A percentile compares a stretch with the other conserved stretches of the same genome.
Conservation (phyloP, 2,113 vertebrate species). For the Brienomyrus longianalis region DNA sequence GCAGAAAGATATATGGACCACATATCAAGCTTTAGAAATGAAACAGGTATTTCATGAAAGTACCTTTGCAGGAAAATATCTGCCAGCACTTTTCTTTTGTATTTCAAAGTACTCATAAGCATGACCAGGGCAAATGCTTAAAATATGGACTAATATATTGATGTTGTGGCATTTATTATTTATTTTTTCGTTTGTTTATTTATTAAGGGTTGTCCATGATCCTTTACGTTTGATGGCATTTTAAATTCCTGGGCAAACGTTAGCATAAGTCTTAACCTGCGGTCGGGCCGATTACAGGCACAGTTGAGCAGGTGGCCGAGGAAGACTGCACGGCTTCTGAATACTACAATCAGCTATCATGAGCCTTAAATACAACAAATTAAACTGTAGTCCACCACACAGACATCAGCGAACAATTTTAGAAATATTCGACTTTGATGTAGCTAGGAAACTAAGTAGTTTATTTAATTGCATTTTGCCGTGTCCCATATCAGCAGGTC, state of each 20-base stretch:
- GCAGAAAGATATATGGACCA: neutral
- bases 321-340: neutral
- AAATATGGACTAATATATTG: neutral
- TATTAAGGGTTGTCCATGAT: neutral
- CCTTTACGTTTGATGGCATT: neutral
- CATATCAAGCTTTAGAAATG: neutral
- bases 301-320: neutral
- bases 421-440: slow-evolving; percentile 24
- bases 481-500: slow-evolving; percentile 1
- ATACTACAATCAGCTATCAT: neutral
- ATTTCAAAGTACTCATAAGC: neutral
- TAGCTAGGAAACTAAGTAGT: slow-evolving; percentile 4
- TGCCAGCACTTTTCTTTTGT: neutral
- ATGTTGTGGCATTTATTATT: neutral
- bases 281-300: neutral
- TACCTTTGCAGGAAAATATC: neutral
- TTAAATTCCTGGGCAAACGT: neutral
- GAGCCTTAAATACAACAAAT: neutral
- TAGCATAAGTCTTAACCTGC: neutral
- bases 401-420: slow-evolving; percentile 33
- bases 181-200: neutral
- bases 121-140: neutral
- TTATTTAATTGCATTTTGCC: slow-evolving; percentile 15
- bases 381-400: neutral
- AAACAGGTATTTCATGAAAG: neutral